Percentiles rank a stretch among this genome's conserved stretches.
Evolutionary conservation across 2,113 vertebrate genomes (phyloP).

Genomic region (Pogonocichla stellata): DNA sequence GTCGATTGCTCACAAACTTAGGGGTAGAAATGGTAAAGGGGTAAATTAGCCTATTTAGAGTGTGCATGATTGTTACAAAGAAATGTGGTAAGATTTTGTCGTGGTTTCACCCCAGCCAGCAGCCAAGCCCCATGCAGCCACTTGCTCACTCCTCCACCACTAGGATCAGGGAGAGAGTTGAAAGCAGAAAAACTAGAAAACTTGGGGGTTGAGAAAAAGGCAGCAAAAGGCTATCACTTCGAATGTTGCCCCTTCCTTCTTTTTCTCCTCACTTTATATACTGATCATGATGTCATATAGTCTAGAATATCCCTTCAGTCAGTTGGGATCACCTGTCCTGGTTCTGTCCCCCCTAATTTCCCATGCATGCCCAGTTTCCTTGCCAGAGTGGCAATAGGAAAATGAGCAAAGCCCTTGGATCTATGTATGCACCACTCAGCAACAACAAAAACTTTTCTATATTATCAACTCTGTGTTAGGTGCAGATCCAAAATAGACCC

Average conservation of each 20-base stretch:
- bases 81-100: background rate
- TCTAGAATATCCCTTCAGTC: background rate
- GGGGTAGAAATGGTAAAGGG: background rate
- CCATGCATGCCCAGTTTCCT: background rate
- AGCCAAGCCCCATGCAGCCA: background rate
- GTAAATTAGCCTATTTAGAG: background rate
- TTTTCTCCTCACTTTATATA: background rate
- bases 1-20: background rate
- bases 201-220: background rate
- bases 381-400: fast-evolving
- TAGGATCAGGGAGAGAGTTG: background rate
- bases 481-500: background rate
- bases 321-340: background rate
- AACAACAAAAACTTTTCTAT: background rate
- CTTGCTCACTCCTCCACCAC: background rate
- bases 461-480: background rate
- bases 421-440: background rate
- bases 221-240: background rate
- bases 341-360: background rate
- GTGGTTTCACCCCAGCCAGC: background rate
- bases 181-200: background rate
- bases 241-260: background rate
- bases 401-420: background rate
- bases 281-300: too few species aligned
- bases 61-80: background rate